phyloP scores from a whole-genome alignment of 2,888 invertebrate genomes.

The Platypus cylindrus region DNA sequence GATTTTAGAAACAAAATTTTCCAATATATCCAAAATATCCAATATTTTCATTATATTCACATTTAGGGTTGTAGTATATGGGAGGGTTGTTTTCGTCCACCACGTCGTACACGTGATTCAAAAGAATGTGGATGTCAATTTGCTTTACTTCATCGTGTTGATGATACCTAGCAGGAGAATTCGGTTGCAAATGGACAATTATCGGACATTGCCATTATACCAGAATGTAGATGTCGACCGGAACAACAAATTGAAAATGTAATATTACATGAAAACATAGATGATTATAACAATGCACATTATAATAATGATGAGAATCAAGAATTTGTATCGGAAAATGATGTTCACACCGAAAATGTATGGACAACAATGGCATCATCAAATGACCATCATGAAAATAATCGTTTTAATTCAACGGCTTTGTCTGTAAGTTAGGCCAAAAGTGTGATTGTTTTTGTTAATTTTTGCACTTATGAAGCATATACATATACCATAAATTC shows the following conservation, averaged over 20 bases:
- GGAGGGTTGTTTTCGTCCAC: conserved; percentile 82
- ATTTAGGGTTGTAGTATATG: conserved; percentile 61
- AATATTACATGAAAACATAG: no score
- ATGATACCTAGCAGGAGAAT: conserved; percentile 48
- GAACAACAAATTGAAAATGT: no score
- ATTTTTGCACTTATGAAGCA: background rate
- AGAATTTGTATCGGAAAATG: no score
- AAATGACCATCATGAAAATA: no score
- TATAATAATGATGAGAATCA: no score
- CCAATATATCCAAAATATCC: background rate
- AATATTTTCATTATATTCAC: conserved; percentile 6
- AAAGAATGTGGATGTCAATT: conserved; percentile 86
- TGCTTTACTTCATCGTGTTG: conserved; percentile 76
- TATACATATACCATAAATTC: conserved; percentile 5
- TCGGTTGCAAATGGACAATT: conserved; percentile 7
- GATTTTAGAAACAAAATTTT: conserved; percentile 1
- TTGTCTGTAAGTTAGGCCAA: conserved; percentile 11
- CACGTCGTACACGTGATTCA: conserved; percentile 56
- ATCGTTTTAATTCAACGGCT: no score
- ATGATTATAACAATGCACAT: no score
- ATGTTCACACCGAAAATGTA: no score
- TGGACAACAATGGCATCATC: no score
- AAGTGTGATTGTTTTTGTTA: conserved; percentile 6
- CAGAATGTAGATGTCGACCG: no score
- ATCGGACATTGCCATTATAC: conserved; percentile 8